Conservation (phyloP, 1,140 invertebrate species). For the Bathynomus jamesi region DNA sequence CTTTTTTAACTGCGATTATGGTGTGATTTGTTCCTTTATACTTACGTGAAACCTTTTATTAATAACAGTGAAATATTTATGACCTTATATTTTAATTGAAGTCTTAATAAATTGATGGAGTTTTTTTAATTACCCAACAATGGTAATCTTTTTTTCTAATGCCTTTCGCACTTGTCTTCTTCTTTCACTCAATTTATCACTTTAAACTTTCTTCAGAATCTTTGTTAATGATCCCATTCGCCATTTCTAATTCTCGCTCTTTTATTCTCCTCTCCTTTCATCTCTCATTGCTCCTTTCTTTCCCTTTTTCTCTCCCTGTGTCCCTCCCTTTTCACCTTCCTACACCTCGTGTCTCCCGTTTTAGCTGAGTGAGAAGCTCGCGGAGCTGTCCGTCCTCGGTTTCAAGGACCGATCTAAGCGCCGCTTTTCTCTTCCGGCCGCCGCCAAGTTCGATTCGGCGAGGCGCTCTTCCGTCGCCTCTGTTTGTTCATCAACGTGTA, state of each 20-base stretch:
- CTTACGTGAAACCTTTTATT: no score
- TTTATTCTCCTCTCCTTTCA: constrained; percentile 13
- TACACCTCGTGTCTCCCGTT: background rate
- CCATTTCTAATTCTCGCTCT: background rate
- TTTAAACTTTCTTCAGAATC: background rate
- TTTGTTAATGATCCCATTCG: background rate
- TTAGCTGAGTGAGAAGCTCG: constrained; percentile 41
- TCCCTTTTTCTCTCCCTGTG: constrained; percentile 9
- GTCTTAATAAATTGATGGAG: no score
- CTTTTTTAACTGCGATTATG: no score
- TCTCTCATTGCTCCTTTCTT: constrained; percentile 15
- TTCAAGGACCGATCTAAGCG: constrained; percentile 45
- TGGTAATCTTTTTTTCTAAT: background rate
- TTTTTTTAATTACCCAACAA: background rate
- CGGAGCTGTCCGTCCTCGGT: constrained; percentile 37
- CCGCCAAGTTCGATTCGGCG: constrained; percentile 39
- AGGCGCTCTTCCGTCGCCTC: constrained; percentile 43
- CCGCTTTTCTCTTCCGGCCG: constrained; percentile 44
- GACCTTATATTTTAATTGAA: no score
- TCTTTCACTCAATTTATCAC: background rate
- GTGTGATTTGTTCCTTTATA: no score
- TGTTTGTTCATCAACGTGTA: constrained; percentile 44
- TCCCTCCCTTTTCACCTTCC: background rate
- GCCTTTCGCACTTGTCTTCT: background rate
- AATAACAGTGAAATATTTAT: no score